Percentiles rank a stretch among this genome's conserved stretches.
Evolutionary conservation across 2,888 invertebrate species (phyloP).

Genomic region (Amphipyra tragopoginis): DNA sequence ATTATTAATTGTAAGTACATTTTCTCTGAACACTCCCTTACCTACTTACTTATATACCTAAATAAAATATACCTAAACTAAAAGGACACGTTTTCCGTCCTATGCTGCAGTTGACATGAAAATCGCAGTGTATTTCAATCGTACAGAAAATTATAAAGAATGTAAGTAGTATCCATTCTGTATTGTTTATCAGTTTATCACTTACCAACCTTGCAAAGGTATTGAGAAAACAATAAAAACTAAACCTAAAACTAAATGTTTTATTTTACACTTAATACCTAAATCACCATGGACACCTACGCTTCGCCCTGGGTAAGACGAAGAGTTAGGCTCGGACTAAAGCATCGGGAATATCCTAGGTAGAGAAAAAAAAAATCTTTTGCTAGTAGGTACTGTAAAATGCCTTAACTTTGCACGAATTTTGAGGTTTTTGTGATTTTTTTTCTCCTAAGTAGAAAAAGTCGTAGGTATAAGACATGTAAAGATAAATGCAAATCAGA

Average conservation of each 20-base stretch:
- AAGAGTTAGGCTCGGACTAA: too few relatives aligned
- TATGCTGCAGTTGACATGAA: constrained; percentile 71
- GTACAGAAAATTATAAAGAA: constrained; percentile 64
- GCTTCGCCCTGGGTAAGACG: too few relatives aligned
- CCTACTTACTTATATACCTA: constrained; percentile 69
- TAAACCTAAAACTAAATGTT: constrained; percentile 49
- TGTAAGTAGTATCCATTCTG: constrained; percentile 78
- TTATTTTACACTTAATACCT: constrained; percentile 30
- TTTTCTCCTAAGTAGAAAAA: too few relatives aligned
- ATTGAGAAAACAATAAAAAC: constrained; percentile 84
- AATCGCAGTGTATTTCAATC: constrained; percentile 66
- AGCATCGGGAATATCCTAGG: too few relatives aligned
- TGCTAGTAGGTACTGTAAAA: too few relatives aligned
- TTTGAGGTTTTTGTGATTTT: too few relatives aligned
- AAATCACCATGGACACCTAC: too few relatives aligned
- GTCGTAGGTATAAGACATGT: too few relatives aligned
- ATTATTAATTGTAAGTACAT: constrained; percentile 83
- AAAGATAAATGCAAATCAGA: too few relatives aligned
- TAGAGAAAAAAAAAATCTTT: too few relatives aligned
- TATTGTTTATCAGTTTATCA: constrained; percentile 80
- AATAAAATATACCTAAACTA: constrained; percentile 57
- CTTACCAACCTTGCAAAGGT: constrained; percentile 86
- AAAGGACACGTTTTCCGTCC: constrained; percentile 85
- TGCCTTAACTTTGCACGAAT: too few relatives aligned
- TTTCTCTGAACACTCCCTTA: constrained; percentile 82